Conservation (phyloP, 2,113 vertebrate genomes). For the Silurus glanis region DNA sequence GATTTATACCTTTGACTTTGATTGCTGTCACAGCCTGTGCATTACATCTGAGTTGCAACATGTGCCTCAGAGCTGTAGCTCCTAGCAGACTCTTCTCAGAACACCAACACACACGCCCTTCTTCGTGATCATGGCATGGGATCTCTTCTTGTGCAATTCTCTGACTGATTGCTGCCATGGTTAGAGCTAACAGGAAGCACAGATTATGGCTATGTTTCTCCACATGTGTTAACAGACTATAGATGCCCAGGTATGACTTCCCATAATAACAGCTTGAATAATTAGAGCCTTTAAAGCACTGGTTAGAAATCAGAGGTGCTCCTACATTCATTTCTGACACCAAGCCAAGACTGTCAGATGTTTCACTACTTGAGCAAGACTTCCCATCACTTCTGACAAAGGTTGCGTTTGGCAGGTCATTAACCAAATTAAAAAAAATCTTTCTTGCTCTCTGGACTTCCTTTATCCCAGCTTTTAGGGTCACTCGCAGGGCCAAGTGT, state of each 20-base stretch:
- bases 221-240: constrained; percentile 81
- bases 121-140: constrained; percentile 34
- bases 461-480: constrained; percentile 77
- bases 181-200: constrained; percentile 80
- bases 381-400: background rate
- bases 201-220: constrained; percentile 72
- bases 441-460: constrained; percentile 61
- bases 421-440: background rate
- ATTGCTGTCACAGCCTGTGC: constrained; percentile 82
- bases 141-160: constrained; percentile 64
- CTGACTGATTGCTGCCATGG: constrained; percentile 74
- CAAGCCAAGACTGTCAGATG: background rate
- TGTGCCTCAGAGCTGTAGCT: constrained; percentile 82
- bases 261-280: constrained; percentile 58
- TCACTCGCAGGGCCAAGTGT: constrained; percentile 82
- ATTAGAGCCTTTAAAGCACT: constrained; percentile 45
- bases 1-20: constrained; percentile 64
- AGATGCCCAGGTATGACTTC: constrained; percentile 77
- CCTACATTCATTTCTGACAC: background rate
- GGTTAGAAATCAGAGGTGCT: background rate
- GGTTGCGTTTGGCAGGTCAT: background rate
- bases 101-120: constrained; percentile 23
- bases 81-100: constrained; percentile 73
- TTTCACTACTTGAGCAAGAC: background rate
- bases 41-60: constrained; percentile 89